Evolutionary conservation across 2,113 vertebrate genomes (phyloP), one percentile per base, ranked within the genome.

Genomic region (Fregata magnificens): DNA sequence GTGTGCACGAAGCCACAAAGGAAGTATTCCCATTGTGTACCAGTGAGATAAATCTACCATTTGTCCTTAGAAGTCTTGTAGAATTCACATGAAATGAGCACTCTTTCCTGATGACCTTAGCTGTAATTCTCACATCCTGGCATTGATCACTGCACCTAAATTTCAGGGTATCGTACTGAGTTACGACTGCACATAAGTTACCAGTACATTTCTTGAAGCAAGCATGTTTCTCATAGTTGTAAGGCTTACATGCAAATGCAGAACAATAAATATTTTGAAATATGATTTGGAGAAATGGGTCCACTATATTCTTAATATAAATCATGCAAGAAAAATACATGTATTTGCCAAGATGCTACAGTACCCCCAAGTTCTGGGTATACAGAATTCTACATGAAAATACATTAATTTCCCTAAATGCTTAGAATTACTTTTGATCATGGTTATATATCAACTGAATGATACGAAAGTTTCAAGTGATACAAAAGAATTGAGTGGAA

Each of bases 321-420:
- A 24, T 14, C 2, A 3, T 7, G 2, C 24, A 38, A 53, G 14
- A 55, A 73, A 85, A 73, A 67, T 11, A 1, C 1, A 16, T 14
- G 4, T 1, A 36, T 73, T 42, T 83, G 65, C 10, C 28, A 50
- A 52, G 40, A 28, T 52, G 40, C 10, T 73, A 42, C 7, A 36
- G 5, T 45, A 81, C 62, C 7, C 8, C 13, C 16, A 80, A 44
- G 9, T 82, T 80, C 42, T n/a, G 19, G 12, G 8, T 65, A 18
- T 40, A 40, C 5, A 14, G 28, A 86, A 52, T 38, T 47, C 52
- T 71, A 25, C 5, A 20, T 4, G 4, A 71, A 88, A 85, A 34
- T 0, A 29, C 2, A 53, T 36, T 0, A 11, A 17, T 53, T 90
- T 5, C 7, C 24, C 22, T n/a, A n/a, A 90, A 26, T 52, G 25